phyloP scores from a whole-genome alignment of 2,797 vertebrate genomes.

The Percopsis omiscomaycus region DNA sequence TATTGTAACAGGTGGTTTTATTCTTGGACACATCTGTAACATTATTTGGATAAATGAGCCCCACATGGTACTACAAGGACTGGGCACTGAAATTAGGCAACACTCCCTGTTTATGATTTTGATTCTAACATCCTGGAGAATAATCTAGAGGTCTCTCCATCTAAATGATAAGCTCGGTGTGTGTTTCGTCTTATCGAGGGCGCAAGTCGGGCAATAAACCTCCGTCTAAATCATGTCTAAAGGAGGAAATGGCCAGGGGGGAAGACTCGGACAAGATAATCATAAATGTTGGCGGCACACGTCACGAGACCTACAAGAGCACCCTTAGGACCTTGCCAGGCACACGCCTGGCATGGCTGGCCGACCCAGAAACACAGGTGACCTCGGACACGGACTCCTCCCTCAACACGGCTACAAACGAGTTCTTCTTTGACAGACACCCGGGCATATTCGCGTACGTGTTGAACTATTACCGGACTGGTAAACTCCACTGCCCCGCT shows the following conservation, averaged over 20 bases:
- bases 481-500: slow-evolving; percentile 97
- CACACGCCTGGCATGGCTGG: slow-evolving; percentile 93
- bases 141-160: slow-evolving; percentile 66
- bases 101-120: slow-evolving; percentile 35
- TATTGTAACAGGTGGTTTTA: slow-evolving; percentile 62
- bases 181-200: slow-evolving; percentile 98
- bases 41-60: slow-evolving; percentile 22
- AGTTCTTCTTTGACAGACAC: slow-evolving; percentile 97
- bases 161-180: slow-evolving; percentile 99
- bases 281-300: slow-evolving; percentile 95
- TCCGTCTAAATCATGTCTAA: slow-evolving; percentile 98
- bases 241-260: slow-evolving; percentile 94
- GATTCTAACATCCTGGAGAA: slow-evolving; percentile 37
- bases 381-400: slow-evolving; percentile 76
- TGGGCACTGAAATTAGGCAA: slow-evolving; percentile 41
- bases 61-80: slow-evolving; percentile 6
- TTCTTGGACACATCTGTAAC: slow-evolving; percentile 14
- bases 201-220: slow-evolving; percentile 98
- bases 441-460: slow-evolving; percentile 97
- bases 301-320: slow-evolving; percentile 98
- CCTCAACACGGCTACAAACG: slow-evolving; percentile 57
- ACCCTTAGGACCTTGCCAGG: slow-evolving; percentile 93
- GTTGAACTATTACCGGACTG: slow-evolving; percentile 96
- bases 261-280: slow-evolving; percentile 96
- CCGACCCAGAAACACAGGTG: slow-evolving; percentile 83